Conservation (phyloP, 2,888 invertebrate species). For the Dysmachus trigonus region DNA sequence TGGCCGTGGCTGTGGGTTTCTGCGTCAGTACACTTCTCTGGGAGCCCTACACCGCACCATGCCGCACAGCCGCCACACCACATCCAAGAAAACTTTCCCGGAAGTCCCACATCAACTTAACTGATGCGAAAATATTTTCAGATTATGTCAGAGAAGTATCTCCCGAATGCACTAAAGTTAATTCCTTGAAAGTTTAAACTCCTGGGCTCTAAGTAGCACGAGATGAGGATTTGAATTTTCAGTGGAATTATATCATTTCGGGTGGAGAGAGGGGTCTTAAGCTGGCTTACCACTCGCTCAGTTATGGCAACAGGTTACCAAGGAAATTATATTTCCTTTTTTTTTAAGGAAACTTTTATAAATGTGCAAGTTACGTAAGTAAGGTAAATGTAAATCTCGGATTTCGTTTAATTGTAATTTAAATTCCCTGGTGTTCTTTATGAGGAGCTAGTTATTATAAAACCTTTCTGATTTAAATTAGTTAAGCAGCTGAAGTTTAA, state of each 20-base stretch:
- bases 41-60: neutral
- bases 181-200: conserved; percentile 32
- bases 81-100: conserved; percentile 33
- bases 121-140: conserved; percentile 41
- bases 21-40: neutral
- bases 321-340: neutral
- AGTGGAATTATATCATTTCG: neutral
- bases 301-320: conserved; percentile 8
- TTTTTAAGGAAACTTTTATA: neutral
- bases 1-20: conserved; percentile 28
- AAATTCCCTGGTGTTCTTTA: neutral
- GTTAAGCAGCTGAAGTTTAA: too few relatives aligned
- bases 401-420: neutral
- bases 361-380: neutral
- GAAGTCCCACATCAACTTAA: conserved; percentile 40
- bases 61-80: too few relatives aligned
- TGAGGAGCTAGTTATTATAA: neutral
- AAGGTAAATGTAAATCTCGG: neutral
- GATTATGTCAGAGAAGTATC: conserved; percentile 40
- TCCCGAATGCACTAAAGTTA: conserved; percentile 33
- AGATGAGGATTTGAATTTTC: conserved; percentile 5
- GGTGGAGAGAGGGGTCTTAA: neutral
- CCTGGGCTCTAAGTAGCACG: neutral
- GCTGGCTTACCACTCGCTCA: neutral
- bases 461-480: neutral